phyloP scores from a whole-genome alignment of 1,140 invertebrate species.

The Cephus cinctus region DNA sequence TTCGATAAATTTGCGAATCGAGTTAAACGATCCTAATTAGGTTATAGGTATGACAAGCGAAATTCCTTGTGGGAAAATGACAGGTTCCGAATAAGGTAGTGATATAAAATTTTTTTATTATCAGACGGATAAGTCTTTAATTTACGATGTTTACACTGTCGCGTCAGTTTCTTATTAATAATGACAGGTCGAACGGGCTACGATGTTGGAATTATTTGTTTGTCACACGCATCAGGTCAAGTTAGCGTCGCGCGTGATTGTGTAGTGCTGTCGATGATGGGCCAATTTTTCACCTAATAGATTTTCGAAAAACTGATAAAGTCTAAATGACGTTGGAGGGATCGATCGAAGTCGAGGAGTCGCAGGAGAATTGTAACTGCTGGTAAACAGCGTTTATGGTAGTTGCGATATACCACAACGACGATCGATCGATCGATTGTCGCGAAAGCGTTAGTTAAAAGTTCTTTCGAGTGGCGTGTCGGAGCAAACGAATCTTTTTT shows the following conservation, averaged over 20 bases:
- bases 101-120: not conserved
- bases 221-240: not conserved
- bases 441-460: not conserved
- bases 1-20: no score
- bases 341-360: no score
- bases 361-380: no score
- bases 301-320: not conserved
- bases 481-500: not conserved
- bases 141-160: not conserved
- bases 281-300: constrained; percentile 3
- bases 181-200: no score
- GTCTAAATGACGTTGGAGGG: no score
- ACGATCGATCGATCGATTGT: no score
- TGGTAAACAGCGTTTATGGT: no score
- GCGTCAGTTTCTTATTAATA: not conserved
- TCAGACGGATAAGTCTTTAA: not conserved
- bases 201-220: no score
- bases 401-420: no score
- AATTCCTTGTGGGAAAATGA: not conserved
- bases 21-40: no score
- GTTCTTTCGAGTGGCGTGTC: not conserved
- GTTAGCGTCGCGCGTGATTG: not conserved
- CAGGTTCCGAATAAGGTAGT: not conserved
- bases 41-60: not conserved
- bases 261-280: not conserved